Evolutionary conservation across 92 coral and sea anemone genomes (phyloP).

Genomic region (Palythoa caribaeorum): DNA sequence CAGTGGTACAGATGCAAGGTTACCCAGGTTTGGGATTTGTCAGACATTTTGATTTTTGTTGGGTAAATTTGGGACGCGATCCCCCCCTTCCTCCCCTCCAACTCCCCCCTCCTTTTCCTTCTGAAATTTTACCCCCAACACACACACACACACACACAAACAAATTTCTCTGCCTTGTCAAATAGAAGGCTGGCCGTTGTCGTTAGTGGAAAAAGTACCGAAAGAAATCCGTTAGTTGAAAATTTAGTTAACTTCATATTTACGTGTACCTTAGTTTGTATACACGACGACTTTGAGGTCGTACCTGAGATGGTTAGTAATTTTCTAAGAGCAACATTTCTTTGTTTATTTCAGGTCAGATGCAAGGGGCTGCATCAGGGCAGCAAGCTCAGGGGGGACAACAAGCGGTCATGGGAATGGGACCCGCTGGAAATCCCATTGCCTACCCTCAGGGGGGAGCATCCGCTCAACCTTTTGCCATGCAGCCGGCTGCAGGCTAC

Average conservation of each 20-base stretch:
- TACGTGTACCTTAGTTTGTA: too few relatives aligned
- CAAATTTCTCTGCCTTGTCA: too few relatives aligned
- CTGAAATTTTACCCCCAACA: too few relatives aligned
- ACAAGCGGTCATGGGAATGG: slow-evolving; percentile 41
- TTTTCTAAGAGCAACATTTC: background rate
- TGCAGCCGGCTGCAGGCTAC: slow-evolving; percentile 57
- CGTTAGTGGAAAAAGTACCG: background rate
- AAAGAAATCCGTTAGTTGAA: background rate
- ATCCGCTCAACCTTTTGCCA: slow-evolving; percentile 30
- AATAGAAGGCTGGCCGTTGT: too few relatives aligned
- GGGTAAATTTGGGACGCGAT: too few relatives aligned
- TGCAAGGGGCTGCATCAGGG: slow-evolving; percentile 28
- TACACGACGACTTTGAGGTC: too few relatives aligned
- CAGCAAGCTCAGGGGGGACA: slow-evolving; percentile 50
- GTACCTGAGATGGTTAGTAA: background rate
- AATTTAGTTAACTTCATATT: background rate
- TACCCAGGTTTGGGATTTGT: slow-evolving; percentile 23
- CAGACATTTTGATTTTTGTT: too few relatives aligned
- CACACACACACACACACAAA: too few relatives aligned
- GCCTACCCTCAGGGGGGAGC: slow-evolving; percentile 53
- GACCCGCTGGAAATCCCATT: slow-evolving; percentile 30
- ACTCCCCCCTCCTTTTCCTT: too few relatives aligned
- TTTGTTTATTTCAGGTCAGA: slow-evolving; percentile 20
- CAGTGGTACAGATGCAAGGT: slow-evolving; percentile 40
- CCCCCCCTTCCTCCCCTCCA: background rate